These are phyloP conservation scores for Antrozous pallidus DNA, from an alignment of 2,797 vertebrate species.

Conservation along the genomic window DNA sequence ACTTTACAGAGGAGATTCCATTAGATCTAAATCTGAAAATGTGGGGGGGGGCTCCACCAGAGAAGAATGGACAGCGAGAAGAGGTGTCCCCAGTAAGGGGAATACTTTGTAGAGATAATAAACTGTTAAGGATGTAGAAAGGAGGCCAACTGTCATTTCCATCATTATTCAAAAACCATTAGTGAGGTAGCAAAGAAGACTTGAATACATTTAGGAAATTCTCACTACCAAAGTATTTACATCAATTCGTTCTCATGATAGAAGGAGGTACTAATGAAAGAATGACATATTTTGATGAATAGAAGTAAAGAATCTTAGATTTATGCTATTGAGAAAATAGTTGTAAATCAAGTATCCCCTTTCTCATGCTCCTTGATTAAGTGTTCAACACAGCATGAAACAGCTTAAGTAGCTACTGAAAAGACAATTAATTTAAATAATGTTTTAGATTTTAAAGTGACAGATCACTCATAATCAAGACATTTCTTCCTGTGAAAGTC, in stretches of 20 bases:
- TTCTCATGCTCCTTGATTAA: slow-evolving; percentile 36
- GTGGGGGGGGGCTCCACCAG: not conserved
- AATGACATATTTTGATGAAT: not conserved
- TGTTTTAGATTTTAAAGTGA: slow-evolving; percentile 67
- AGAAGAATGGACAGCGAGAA: not conserved
- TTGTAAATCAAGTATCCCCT: not conserved
- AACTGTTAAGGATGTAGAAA: not conserved
- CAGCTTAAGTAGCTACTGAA: slow-evolving; percentile 42
- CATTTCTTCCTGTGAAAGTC: slow-evolving; percentile 56
- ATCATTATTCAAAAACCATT: not conserved
- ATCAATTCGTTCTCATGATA: not conserved
- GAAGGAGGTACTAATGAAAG: not conserved
- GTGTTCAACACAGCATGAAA: slow-evolving; percentile 13
- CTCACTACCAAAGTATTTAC: not conserved
- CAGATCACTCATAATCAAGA: slow-evolving; percentile 68
- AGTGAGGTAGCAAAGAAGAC: not conserved
- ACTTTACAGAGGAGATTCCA: not conserved
- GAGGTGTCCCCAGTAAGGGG: not conserved
- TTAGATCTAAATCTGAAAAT: not conserved
- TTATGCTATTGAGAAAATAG: not conserved
- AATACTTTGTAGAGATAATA: not conserved
- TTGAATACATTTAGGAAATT: not conserved
- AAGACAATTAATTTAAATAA: slow-evolving; percentile 33
- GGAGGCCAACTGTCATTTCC: not conserved
- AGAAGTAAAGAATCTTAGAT: not conserved